Evolutionary conservation across 2,113 vertebrate genomes (phyloP).

Genomic region (Thalassarche chlororhynchos): DNA sequence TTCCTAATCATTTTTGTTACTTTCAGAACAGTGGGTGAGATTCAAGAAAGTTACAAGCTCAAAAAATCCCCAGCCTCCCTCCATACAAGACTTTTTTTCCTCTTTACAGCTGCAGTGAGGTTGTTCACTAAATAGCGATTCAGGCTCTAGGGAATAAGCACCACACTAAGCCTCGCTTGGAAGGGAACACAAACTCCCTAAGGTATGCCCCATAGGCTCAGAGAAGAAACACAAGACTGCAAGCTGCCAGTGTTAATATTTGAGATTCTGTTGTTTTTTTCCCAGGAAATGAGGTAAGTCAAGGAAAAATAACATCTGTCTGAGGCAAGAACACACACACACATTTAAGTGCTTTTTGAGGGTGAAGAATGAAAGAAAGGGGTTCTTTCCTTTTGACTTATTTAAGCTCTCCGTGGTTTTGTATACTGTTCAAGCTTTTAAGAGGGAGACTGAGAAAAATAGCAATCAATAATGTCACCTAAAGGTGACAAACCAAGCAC

Average conservation of each 20-base stretch:
- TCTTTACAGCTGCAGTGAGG: background rate
- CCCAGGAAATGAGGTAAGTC: conserved; percentile 16
- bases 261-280: conserved; percentile 10
- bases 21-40: background rate
- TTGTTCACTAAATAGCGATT: conserved; percentile 8
- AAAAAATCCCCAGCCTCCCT: background rate
- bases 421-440: background rate
- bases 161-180: background rate
- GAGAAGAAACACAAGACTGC: conserved; percentile 4
- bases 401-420: background rate
- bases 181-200: conserved; percentile 29
- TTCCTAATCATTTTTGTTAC: background rate
- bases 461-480: conserved; percentile 34
- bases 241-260: conserved; percentile 30
- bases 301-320: conserved; percentile 46
- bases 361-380: background rate
- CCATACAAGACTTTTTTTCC: background rate
- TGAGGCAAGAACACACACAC: background rate
- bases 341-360: background rate
- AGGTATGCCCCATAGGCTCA: background rate
- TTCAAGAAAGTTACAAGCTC: background rate
- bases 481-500: conserved; percentile 42
- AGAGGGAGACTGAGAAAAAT: conserved; percentile 19
- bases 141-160: conserved; percentile 2
- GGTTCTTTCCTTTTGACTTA: conserved; percentile 18